These are phyloP conservation scores for Cheilosia vulpina DNA, from an alignment of 2,888 invertebrate genomes.

Conservation along the genomic window DNA sequence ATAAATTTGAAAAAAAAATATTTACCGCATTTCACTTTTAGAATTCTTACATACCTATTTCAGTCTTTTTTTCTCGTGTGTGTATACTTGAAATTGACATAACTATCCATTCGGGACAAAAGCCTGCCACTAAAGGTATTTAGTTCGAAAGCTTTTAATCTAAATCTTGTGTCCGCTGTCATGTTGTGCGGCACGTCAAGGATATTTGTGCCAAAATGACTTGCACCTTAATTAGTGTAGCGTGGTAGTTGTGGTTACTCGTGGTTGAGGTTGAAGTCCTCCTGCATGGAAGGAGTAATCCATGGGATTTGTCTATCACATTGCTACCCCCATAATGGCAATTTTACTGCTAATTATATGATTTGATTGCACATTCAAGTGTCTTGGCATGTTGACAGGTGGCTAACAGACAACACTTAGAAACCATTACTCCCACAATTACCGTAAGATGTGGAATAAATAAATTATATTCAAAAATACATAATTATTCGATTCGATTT, in stretches of 20 bases:
- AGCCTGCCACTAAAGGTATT: constrained; percentile 32
- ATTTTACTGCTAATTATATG: constrained; percentile 45
- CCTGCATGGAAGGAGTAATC: constrained; percentile 27
- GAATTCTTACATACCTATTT: neutral
- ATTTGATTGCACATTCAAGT: constrained; percentile 59
- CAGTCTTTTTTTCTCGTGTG: constrained; percentile 17
- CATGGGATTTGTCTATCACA: constrained; percentile 53
- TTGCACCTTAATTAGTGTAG: constrained; percentile 63
- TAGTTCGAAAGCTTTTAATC: constrained; percentile 71
- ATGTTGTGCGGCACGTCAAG: constrained; percentile 66
- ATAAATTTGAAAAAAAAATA: neutral
- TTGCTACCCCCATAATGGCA: constrained; percentile 26
- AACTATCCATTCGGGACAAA: constrained; percentile 23
- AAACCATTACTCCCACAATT: neutral
- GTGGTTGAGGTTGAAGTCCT: constrained; percentile 13
- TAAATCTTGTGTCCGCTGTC: constrained; percentile 68
- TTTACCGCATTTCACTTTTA: neutral
- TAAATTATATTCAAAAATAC: neutral
- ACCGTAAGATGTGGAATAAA: neutral
- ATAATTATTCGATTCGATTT: too few relatives aligned
- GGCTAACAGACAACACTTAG: constrained; percentile 45
- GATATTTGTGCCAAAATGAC: constrained; percentile 66
- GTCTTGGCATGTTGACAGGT: constrained; percentile 55
- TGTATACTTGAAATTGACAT: constrained; percentile 28
- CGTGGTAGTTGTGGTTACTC: constrained; percentile 58